Percentiles rank a stretch among this genome's conserved stretches.
Evolutionary conservation across 1,140 invertebrate genomes (phyloP).

Genomic region (Macrostomum lignano): DNA sequence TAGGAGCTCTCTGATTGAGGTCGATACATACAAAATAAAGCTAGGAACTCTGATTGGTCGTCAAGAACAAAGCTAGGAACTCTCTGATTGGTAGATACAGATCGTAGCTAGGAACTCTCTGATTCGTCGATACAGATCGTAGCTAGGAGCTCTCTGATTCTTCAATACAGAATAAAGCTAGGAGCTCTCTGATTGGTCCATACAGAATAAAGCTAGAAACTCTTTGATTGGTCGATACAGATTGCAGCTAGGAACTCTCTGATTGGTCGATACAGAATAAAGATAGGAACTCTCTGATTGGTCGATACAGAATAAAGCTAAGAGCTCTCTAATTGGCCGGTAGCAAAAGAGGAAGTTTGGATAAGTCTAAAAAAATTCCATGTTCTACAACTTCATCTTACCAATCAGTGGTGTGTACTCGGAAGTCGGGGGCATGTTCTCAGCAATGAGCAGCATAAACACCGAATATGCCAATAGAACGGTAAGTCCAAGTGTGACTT

Average conservation of each 20-base stretch:
- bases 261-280: neutral
- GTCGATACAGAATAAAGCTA: neutral
- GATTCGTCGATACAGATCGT: no score
- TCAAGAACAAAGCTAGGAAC: no score
- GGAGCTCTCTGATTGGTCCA: no score
- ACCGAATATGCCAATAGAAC: slow-evolving; percentile 95
- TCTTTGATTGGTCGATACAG: no score
- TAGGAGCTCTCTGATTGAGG: no score
- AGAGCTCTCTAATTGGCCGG: neutral
- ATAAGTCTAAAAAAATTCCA: neutral
- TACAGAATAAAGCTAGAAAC: no score
- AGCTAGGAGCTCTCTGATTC: no score
- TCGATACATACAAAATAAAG: no score
- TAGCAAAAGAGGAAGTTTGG: neutral
- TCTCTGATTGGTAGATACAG: no score
- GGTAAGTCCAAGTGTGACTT: slow-evolving; percentile 88
- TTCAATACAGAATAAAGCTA: no score
- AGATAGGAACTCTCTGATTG: neutral
- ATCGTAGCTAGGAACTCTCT: no score
- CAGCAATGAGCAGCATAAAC: slow-evolving; percentile 88
- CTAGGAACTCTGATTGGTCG: no score
- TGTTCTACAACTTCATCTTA: slow-evolving; percentile 34
- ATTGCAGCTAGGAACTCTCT: neutral
- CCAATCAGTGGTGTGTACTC: slow-evolving; percentile 81
- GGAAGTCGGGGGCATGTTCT: slow-evolving; percentile 91